Conservation (phyloP, 2,113 vertebrate genomes). For the Brachyhypopomus occidentalis region DNA sequence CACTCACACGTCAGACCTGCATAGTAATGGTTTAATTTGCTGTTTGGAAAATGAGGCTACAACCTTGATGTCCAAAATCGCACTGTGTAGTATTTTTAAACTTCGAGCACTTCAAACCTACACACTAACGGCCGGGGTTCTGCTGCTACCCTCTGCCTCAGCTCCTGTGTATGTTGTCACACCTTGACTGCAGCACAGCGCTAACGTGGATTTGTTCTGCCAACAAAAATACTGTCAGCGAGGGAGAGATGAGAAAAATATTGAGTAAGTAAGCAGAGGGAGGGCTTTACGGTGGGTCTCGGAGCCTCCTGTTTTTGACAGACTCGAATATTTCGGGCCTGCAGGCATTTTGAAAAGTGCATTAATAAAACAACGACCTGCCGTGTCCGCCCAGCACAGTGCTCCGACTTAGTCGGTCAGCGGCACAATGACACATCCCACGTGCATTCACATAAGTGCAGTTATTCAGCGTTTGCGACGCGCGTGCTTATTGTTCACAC, state of each 20-base stretch:
- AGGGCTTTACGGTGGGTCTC: constrained; percentile 31
- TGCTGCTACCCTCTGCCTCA: neutral
- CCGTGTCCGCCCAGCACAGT: constrained; percentile 7
- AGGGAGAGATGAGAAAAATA: constrained; percentile 25
- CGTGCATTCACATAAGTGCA: neutral
- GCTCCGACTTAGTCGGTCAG: constrained; percentile 12
- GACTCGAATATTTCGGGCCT: constrained; percentile 45
- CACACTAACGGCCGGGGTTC: neutral
- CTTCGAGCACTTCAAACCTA: neutral
- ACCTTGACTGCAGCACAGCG: neutral
- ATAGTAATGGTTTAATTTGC: constrained; percentile 14
- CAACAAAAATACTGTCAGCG: constrained; percentile 29
- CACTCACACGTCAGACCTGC: constrained; percentile 14
- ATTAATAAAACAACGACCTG: constrained; percentile 51
- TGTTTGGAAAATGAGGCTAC: neutral
- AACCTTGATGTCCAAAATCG: neutral
- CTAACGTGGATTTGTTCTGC: constrained; percentile 21
- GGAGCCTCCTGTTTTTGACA: constrained; percentile 50
- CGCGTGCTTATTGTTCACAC: neutral
- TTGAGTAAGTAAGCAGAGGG: constrained; percentile 22
- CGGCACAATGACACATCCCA: neutral
- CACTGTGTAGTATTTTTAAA: neutral
- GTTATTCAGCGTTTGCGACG: neutral
- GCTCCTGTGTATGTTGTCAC: neutral
- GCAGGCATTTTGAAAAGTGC: constrained; percentile 37